Evolutionary conservation across 2,113 vertebrate species (phyloP).

Genomic region (Gasterosteus aculeatus): DNA sequence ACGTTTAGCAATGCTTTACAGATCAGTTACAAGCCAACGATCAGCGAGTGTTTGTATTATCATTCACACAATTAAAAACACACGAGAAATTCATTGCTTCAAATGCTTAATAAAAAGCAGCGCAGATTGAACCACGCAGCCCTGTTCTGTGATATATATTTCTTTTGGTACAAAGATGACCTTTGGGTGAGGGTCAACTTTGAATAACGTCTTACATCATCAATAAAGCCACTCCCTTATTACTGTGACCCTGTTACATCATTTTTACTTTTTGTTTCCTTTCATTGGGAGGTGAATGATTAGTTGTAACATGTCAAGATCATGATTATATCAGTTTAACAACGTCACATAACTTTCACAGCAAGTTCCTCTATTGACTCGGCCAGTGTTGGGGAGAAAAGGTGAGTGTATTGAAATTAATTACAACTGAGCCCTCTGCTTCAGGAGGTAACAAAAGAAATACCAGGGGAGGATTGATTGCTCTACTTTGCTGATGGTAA

Average conservation of each 20-base stretch:
- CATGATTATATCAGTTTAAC: background rate
- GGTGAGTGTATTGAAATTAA: background rate
- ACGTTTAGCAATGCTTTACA: background rate
- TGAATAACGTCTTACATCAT: background rate
- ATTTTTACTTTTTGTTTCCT: background rate
- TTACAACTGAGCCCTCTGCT: slow-evolving; percentile 8
- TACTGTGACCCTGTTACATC: background rate
- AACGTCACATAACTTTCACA: background rate
- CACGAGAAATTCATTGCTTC: background rate
- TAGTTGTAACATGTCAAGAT: background rate
- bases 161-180: background rate
- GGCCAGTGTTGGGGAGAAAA: background rate
- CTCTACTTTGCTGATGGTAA: background rate
- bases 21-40: background rate
- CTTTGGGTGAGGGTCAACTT: background rate
- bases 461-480: background rate
- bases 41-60: too few species aligned
- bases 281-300: background rate
- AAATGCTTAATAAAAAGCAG: background rate
- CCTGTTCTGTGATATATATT: background rate
- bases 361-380: background rate
- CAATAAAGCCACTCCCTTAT: background rate
- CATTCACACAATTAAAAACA: background rate
- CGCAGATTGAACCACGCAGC: background rate
- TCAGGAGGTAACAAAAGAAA: slow-evolving; percentile 47